Conservation (phyloP, 2,888 invertebrate genomes). For the Acrobasis repandana region DNA sequence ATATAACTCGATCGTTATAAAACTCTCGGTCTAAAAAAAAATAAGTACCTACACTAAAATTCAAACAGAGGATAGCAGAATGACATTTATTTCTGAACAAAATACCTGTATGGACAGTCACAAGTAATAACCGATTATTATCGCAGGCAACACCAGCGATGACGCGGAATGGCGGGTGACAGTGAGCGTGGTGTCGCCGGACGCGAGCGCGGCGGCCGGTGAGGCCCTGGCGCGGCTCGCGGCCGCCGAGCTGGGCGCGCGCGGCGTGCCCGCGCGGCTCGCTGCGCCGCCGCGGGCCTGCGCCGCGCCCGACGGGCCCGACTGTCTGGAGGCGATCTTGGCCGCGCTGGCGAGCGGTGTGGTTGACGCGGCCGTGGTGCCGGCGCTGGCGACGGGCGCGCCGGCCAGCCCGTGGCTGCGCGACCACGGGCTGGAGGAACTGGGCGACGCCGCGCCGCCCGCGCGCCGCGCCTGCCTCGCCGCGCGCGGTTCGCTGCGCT, state of each 20-base stretch:
- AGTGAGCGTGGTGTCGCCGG: slow-evolving; percentile 37
- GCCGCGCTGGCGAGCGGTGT: slow-evolving; percentile 38
- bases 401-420: slow-evolving; percentile 46
- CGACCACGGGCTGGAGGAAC: slow-evolving; percentile 56
- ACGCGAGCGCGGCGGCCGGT: slow-evolving; percentile 31
- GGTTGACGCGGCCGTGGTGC: slow-evolving; percentile 46
- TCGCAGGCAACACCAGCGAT: neutral
- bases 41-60: neutral
- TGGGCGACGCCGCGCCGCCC: slow-evolving; percentile 56
- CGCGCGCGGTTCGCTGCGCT: slow-evolving; percentile 41
- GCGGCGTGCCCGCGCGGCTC: slow-evolving; percentile 39
- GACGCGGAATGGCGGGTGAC: slow-evolving; percentile 20
- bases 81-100: too few relatives aligned
- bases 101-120: too few relatives aligned
- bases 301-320: slow-evolving; percentile 33
- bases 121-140: too few relatives aligned
- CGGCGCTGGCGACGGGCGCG: slow-evolving; percentile 45
- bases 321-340: slow-evolving; percentile 39
- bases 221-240: slow-evolving; percentile 37
- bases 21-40: too few relatives aligned
- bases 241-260: slow-evolving; percentile 34
- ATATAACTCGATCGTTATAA: too few relatives aligned
- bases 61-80: neutral
- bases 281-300: slow-evolving; percentile 35
- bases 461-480: slow-evolving; percentile 54